phyloP scores from a whole-genome alignment of 2,113 vertebrate species.

The Aegithalos caudatus region DNA sequence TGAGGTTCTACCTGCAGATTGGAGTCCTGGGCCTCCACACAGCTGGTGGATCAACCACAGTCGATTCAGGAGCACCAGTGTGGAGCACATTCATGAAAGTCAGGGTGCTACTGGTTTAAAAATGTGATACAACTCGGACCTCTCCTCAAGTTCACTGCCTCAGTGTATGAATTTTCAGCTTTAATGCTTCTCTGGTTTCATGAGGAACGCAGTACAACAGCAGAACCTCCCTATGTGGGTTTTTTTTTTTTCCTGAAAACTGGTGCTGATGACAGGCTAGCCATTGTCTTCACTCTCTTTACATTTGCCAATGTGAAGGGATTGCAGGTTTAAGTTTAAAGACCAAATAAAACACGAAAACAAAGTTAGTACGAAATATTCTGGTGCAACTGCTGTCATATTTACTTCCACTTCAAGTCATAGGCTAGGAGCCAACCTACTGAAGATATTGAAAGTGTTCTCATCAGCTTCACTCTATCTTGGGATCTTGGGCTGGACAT shows the following conservation, averaged over 20 bases:
- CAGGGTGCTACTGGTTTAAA: background rate
- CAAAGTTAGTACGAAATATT: background rate
- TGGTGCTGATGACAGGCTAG: background rate
- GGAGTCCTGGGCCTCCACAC: background rate
- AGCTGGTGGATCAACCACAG: background rate
- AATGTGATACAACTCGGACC: background rate
- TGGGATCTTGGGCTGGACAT: background rate
- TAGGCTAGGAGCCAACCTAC: background rate
- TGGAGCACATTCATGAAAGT: background rate
- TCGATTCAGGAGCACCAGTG: background rate
- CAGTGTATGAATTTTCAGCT: background rate
- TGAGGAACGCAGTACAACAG: background rate
- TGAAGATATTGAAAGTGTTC: background rate
- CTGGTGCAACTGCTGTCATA: fast-evolving
- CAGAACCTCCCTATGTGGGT: background rate
- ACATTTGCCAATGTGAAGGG: background rate
- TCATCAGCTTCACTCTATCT: background rate
- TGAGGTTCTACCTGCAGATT: background rate
- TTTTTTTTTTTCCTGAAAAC: background rate
- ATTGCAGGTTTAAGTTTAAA: background rate
- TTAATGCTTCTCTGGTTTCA: background rate
- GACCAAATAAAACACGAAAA: background rate
- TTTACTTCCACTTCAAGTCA: background rate
- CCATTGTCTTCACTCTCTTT: background rate
- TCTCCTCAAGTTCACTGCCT: background rate